Evolutionary conservation across 2,113 vertebrate genomes (phyloP).

Genomic region (Sclerurus mexicanus): DNA sequence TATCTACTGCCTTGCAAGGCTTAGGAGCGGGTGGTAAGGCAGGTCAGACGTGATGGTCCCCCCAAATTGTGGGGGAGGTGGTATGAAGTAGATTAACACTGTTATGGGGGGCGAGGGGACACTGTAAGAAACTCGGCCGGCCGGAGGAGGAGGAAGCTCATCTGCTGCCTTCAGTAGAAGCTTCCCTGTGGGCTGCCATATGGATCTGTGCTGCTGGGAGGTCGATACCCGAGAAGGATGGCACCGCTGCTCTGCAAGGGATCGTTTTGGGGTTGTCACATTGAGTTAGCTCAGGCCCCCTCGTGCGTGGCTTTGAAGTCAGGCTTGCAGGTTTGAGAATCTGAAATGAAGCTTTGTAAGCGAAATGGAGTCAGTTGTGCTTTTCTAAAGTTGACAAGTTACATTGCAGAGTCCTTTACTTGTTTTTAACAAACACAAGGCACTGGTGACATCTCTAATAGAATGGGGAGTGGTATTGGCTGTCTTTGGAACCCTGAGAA

Average conservation of each 20-base stretch:
- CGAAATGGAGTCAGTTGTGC: not conserved
- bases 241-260: not conserved
- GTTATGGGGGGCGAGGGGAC: not conserved
- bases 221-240: slow-evolving; percentile 3
- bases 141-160: not conserved
- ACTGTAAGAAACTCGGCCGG: not conserved
- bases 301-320: not conserved
- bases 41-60: not conserved
- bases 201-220: not conserved
- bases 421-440: not conserved
- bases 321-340: not conserved
- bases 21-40: not conserved
- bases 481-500: not conserved
- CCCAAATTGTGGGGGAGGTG: not conserved
- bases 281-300: not conserved
- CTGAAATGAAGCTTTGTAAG: not conserved
- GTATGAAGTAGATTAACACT: not conserved
- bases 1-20: slow-evolving; percentile 24
- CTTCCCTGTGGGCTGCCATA: not conserved
- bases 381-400: not conserved
- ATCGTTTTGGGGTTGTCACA: not conserved
- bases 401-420: not conserved
- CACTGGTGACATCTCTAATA: not conserved
- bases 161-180: not conserved
- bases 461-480: not conserved